Evolutionary conservation across 1,140 invertebrate genomes (phyloP), one percentile per base, ranked within the genome.

Genomic region (Gryon sp.): DNA sequence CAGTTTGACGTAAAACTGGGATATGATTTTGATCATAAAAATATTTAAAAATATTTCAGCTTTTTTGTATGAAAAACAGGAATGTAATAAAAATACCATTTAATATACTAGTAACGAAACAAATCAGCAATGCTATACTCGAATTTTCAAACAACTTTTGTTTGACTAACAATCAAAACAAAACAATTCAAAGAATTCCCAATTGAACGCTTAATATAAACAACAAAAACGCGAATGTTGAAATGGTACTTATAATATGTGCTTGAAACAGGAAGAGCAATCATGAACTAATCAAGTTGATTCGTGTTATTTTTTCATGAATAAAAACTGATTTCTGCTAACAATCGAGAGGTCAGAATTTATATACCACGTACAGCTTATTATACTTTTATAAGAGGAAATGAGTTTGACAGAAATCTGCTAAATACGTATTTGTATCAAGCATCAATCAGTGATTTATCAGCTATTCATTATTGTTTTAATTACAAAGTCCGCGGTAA

Each of bases 381-480:
- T 85, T 83, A 85, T 83, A 78, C 81, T 85, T 85, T 84, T 84
- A 85, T 79, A 72, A 60, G 62, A 62, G 78, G 80, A 83, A 85
- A 84, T 84, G 82, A 84, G 75, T 76, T 81, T 72, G 63, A 74
- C 76, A 73, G 72, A 68, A 62, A 75, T 76, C 77, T 57, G 50
- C 62, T 69, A 53, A 63, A 60, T 59, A 50, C 74, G 72, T 78
- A 79, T 81, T 80, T 78, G 70, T 80, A 76, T 40, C 73, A 53
- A 76, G 73, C 65, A 80, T 72, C 83, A 81, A 84, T 83, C 81
- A 78, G 62, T 79, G 82, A 84, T 84, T 84, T 82, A 84, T 83
- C 80, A 81, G 82, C 74, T 81, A 84, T 85, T 85, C 77, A 84
- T 86, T 83, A 80, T 85, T 85, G 81, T 84, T 84, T 86, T 84